Conservation (phyloP, 1,140 invertebrate species). For the Apis florea region DNA sequence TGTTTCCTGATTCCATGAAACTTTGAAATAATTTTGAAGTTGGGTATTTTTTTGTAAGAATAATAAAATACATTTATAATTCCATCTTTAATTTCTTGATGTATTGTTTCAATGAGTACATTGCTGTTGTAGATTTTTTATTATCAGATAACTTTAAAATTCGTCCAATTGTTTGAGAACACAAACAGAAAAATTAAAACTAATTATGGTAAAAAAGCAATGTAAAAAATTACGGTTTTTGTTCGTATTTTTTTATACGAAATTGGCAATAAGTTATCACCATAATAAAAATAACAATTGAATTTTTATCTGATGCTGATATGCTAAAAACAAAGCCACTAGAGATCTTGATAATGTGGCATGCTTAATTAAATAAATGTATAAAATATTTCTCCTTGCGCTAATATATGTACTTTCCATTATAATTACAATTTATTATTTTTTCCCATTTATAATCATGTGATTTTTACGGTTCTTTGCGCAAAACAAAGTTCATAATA, state of each 20-base stretch:
- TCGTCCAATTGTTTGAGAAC: conserved; percentile 50
- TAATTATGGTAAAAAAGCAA: conserved; percentile 66
- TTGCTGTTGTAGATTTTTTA: conserved; percentile 49
- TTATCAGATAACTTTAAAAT: conserved; percentile 37
- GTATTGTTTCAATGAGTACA: conserved; percentile 57
- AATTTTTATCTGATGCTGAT: conserved; percentile 60
- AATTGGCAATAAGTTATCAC: conserved; percentile 21
- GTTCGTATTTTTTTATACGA: conserved; percentile 34
- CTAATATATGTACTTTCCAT: conserved; percentile 62
- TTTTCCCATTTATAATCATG: conserved; percentile 64
- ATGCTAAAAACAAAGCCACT: conserved; percentile 69
- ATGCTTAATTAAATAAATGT: conserved; percentile 77
- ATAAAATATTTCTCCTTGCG: conserved; percentile 73
- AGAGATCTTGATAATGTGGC: conserved; percentile 52
- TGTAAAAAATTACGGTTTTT: conserved; percentile 64
- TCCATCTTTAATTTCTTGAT: conserved; percentile 62
- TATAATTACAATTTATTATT: conserved; percentile 74
- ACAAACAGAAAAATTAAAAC: conserved; percentile 51
- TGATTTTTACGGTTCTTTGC: conserved; percentile 66
- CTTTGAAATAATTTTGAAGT: neutral
- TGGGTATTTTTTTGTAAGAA: neutral
- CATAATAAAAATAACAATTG: conserved; percentile 59
- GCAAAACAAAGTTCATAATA: conserved; percentile 73
- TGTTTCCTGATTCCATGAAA: neutral
- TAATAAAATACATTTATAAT: conserved; percentile 30